Conservation (phyloP, 1,140 invertebrate species). For the Magallana ariakensis region DNA sequence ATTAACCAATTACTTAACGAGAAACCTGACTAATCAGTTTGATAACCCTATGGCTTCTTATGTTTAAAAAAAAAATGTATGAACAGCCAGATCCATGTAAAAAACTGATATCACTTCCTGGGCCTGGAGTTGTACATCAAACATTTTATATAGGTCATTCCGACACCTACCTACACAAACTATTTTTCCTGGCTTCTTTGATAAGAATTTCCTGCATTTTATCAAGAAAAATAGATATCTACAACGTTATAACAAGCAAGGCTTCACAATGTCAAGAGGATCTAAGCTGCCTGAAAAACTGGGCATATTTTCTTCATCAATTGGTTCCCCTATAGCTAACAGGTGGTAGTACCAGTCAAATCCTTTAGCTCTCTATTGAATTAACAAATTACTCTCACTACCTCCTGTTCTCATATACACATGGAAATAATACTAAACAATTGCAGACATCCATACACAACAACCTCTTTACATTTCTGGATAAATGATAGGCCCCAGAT, state of each 20-base stretch:
- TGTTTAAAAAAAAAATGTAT: background rate
- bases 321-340: background rate
- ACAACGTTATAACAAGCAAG: background rate
- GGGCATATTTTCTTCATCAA: background rate
- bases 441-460: background rate
- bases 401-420: background rate
- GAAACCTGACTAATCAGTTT: too few species aligned
- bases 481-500: slow-evolving; percentile 6
- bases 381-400: slow-evolving; percentile 7
- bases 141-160: slow-evolving; percentile 22
- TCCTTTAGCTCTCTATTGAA: background rate
- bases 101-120: background rate
- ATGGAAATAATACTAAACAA: background rate
- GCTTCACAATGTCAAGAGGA: background rate
- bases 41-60: background rate
- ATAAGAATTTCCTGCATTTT: slow-evolving; percentile 33
- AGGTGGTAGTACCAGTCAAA: background rate
- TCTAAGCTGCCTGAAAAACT: background rate
- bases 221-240: slow-evolving; percentile 9
- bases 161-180: background rate
- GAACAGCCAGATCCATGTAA: background rate
- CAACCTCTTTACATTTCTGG: background rate
- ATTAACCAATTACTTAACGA: too few species aligned
- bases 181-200: background rate
- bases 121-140: background rate